These are phyloP conservation scores for Epistrophella euchroma DNA, from an alignment of 2,888 invertebrate genomes.

Conservation along the genomic window DNA sequence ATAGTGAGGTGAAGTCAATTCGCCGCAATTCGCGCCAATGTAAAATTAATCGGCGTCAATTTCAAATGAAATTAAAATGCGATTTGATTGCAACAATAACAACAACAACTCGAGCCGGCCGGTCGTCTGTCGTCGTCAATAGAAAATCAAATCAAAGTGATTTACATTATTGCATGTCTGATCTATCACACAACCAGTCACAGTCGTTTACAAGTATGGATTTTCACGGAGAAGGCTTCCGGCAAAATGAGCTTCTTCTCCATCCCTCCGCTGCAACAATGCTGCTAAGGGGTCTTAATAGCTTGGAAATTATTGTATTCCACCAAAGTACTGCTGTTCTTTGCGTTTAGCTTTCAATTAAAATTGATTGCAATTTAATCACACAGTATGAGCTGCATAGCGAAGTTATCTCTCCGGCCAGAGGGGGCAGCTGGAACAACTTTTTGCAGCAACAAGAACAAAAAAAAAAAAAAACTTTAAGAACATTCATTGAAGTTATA, in stretches of 20 bases:
- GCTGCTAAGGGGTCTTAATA: constrained; percentile 44
- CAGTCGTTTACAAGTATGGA: not conserved
- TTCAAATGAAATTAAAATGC: constrained; percentile 69
- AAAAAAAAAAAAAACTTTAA: constrained; percentile 6
- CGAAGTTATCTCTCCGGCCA: constrained; percentile 13
- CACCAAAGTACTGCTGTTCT: constrained; percentile 64
- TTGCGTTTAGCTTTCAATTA: constrained; percentile 73
- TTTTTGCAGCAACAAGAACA: constrained; percentile 23
- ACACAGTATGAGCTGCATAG: constrained; percentile 53
- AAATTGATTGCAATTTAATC: constrained; percentile 76
- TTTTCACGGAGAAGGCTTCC: constrained; percentile 29
- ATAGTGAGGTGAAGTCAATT: constrained; percentile 12
- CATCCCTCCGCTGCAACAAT: not conserved
- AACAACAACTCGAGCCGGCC: not conserved
- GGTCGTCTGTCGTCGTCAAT: constrained; percentile 23
- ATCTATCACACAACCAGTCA: constrained; percentile 30
- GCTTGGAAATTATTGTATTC: constrained; percentile 65
- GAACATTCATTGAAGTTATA: constrained; percentile 55
- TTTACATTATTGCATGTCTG: constrained; percentile 57
- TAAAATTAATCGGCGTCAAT: constrained; percentile 67
- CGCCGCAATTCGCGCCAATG: constrained; percentile 50
- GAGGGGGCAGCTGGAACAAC: constrained; percentile 3
- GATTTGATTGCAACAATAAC: constrained; percentile 60
- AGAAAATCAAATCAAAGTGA: constrained; percentile 58
- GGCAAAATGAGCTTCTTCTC: constrained; percentile 23